Conservation (phyloP, 2,888 invertebrate genomes). For the Tachina fera region DNA sequence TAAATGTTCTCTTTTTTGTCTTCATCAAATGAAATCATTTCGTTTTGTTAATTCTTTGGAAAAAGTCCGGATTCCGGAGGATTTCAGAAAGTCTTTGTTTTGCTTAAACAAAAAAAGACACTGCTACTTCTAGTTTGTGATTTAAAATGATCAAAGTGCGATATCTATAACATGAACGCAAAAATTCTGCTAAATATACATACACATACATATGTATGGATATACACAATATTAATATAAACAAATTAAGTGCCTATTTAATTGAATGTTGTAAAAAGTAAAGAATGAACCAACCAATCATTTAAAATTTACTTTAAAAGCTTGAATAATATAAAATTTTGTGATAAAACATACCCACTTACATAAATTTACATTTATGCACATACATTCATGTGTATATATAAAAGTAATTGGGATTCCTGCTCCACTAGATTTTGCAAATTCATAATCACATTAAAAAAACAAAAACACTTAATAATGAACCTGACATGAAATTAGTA, state of each 20-base stretch:
- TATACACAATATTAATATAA: not conserved
- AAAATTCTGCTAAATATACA: not conserved
- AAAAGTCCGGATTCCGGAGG: not conserved
- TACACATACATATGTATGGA: not conserved
- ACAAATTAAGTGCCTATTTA: conserved; percentile 23
- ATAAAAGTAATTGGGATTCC: not conserved
- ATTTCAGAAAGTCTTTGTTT: not conserved
- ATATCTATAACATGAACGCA: not conserved
- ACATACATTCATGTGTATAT: not conserved
- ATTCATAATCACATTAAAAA: not conserved
- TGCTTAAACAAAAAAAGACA: not conserved
- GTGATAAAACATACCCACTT: not conserved
- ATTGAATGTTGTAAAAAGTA: not conserved
- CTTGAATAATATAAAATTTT: not conserved
- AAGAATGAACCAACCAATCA: not conserved
- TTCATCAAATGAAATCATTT: conserved; percentile 6
- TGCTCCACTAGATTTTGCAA: no score
- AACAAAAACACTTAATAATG: conserved; percentile 17
- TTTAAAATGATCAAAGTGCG: not conserved
- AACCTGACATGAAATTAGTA: conserved; percentile 11
- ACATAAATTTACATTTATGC: not conserved
- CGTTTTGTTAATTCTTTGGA: not conserved
- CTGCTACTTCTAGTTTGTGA: not conserved
- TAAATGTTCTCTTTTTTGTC: not conserved
- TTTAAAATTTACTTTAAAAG: not conserved